phyloP scores from a whole-genome alignment of 1,140 invertebrate genomes.

The Sipha flava region DNA sequence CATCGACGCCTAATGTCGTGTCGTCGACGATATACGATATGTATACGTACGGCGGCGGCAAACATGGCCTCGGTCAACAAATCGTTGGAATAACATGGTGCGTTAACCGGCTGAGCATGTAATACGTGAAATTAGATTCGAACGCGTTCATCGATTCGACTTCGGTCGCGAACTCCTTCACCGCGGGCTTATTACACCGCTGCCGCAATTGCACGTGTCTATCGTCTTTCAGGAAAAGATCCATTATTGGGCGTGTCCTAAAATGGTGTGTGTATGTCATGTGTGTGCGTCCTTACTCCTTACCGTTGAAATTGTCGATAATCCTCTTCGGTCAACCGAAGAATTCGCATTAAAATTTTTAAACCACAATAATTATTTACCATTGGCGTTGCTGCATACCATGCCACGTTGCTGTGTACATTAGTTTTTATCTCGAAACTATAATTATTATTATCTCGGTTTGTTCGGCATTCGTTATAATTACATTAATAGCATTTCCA shows the following conservation, averaged over 20 bases:
- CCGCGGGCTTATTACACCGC: neutral
- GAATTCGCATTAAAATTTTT: too few relatives aligned
- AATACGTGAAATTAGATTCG: neutral
- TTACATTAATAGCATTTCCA: too few relatives aligned
- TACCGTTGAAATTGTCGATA: neutral
- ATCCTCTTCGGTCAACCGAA: neutral
- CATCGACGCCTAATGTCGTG: neutral
- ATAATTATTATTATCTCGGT: too few relatives aligned
- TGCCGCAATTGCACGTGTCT: neutral
- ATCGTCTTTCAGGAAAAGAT: neutral
- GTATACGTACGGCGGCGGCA: too few relatives aligned
- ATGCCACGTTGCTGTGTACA: too few relatives aligned
- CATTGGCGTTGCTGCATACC: too few relatives aligned
- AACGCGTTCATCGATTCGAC: neutral
- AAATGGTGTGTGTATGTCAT: neutral
- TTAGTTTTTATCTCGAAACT: too few relatives aligned
- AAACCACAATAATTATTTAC: too few relatives aligned
- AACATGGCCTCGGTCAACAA: neutral
- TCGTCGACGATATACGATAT: neutral
- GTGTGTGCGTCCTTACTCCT: neutral
- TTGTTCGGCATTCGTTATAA: too few relatives aligned
- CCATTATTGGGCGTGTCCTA: neutral
- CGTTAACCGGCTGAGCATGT: neutral
- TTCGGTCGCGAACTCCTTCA: too few relatives aligned
- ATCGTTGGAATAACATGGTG: neutral